Base-by-base conservation (phyloP, 2,888 invertebrate species). In the Tyria jacobaeae region DNA sequence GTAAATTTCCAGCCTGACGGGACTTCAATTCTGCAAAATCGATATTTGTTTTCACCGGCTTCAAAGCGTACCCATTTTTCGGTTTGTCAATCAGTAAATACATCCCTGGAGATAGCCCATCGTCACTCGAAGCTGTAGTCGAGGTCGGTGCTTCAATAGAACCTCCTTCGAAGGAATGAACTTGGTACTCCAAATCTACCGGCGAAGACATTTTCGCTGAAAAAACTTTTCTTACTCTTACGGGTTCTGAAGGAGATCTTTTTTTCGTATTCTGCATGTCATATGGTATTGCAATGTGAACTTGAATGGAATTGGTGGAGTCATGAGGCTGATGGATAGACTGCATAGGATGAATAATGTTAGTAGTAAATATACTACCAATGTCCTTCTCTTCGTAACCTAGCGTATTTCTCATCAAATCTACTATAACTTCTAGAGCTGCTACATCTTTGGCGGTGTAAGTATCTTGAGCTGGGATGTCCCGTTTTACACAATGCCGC, bases 121-220 rank as follows among this genome's bases (percentile, higher is more conserved):
- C 63, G 1, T 70, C 65, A 17, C 12, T 14, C 17, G 39, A 31
- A 6, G 58, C 31, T 15, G 53, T 27, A 0, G 72, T 17, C 5
- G 44, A 21, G 1, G 71, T 57, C 6, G 61, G 5, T 4, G 62
- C 51, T 35, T 35, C 27, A 12, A 50, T 25, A 14, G 48, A 24
- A 27, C 47, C 61, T 2, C 73, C 76, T 68, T 87, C 85, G 48
- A 83, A 77, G 0, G 89, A 82, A 67, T 86, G 75, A 34, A 91
- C 83, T 78, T 89, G 88, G 62, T 91, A 92, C 70, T 87, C 88
- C 49, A 92, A 73, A 65, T 92, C 89, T 3, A 91, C 89, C 3
- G 92, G 91, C 5, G 84, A 78, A 0, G 82, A 83, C 81, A 92
- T 79, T 72, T 80, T 84, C 0, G 91, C 92, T 3, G 86, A 81